Conservation (phyloP, 2,113 vertebrate species). For the Nannobrachium achirus region DNA sequence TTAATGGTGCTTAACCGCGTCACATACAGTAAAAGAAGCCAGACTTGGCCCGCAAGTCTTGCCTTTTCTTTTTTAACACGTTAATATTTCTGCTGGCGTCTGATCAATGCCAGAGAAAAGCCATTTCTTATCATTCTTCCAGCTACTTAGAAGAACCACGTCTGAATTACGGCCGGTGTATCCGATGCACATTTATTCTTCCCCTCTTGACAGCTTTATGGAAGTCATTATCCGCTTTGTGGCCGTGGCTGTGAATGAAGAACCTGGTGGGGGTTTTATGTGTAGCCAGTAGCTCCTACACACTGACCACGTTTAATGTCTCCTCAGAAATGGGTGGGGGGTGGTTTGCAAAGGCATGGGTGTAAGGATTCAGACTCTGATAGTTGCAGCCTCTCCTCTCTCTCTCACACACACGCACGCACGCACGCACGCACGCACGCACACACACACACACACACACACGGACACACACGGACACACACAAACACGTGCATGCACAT, state of each 20-base stretch:
- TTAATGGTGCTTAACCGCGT: constrained; percentile 55
- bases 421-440: too few relatives aligned
- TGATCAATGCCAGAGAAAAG: constrained; percentile 95
- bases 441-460: too few relatives aligned
- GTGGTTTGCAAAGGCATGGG: constrained; percentile 8
- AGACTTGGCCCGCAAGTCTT: constrained; percentile 79
- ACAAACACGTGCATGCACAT: too few relatives aligned
- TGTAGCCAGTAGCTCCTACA: constrained; percentile 87
- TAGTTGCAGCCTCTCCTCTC: constrained; percentile 48
- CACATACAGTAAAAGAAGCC: constrained; percentile 52
- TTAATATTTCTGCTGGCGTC: constrained; percentile 93
- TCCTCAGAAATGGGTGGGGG: constrained; percentile 51
- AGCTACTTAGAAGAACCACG: constrained; percentile 96
- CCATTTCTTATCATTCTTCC: constrained; percentile 98
- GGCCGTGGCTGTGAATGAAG: constrained; percentile 90
- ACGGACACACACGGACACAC: too few relatives aligned
- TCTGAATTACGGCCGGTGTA: constrained; percentile 95
- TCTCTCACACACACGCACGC: too few relatives aligned
- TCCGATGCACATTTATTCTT: constrained; percentile 95
- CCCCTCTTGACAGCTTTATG: constrained; percentile 96
- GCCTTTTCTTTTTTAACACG: constrained; percentile 86
- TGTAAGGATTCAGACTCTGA: constrained; percentile 44
- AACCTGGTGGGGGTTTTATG: constrained; percentile 86
- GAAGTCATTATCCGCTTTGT: constrained; percentile 99
- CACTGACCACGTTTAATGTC: constrained; percentile 81